A percentile compares a stretch with the other conserved stretches of the same genome.
phyloP scores from a whole-genome alignment of 2,113 vertebrate genomes.

The Rhinopomastus cyanomelas region DNA sequence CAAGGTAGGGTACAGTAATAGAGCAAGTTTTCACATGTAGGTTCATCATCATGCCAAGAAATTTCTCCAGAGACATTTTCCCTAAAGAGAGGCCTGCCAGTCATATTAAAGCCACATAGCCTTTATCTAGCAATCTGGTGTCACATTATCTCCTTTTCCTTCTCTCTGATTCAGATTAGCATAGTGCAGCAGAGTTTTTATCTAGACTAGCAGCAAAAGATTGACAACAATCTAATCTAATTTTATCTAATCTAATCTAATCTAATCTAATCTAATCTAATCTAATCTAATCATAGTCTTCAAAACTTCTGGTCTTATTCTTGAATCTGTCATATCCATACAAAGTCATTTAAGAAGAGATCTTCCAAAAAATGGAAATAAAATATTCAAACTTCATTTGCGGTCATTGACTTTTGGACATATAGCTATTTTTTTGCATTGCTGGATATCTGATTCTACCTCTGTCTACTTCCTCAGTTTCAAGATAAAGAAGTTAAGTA shows the following conservation, averaged over 20 bases:
- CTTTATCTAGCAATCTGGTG: neutral
- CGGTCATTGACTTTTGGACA: neutral
- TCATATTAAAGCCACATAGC: neutral
- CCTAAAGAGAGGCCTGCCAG: neutral
- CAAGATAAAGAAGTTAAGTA: neutral
- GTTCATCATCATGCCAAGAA: neutral
- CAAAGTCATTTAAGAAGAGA: neutral
- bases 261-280: too few relatives aligned
- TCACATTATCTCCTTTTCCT: neutral
- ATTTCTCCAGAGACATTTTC: neutral
- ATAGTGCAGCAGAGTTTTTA: neutral
- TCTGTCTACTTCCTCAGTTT: neutral
- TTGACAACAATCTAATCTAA: neutral
- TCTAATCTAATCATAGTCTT: neutral
- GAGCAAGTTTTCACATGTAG: neutral
- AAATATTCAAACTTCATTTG: neutral
- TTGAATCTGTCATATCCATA: neutral
- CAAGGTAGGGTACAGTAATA: neutral
- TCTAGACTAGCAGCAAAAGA: neutral
- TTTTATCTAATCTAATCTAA: too few relatives aligned
- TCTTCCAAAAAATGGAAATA: neutral
- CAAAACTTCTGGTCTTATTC: neutral
- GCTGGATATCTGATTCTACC: neutral
- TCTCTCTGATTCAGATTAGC: neutral
- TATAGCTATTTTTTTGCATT: fast-evolving